Percentiles rank a stretch among this genome's conserved stretches.
These are phyloP conservation scores for Dendrolimus kikuchii DNA, from an alignment of 1,140 invertebrate species.

Conservation along the genomic window DNA sequence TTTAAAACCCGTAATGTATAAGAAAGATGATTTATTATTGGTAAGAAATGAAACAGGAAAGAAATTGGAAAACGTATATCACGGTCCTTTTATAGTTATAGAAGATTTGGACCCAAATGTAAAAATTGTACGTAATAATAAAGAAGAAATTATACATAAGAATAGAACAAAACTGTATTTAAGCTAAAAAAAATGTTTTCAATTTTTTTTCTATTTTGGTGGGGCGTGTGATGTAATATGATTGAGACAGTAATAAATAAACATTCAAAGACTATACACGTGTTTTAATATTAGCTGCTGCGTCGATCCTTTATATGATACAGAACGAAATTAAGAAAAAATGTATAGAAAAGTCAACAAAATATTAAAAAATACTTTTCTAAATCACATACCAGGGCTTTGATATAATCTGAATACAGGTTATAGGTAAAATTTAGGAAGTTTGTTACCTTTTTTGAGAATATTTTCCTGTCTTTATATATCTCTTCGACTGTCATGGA, in stretches of 20 bases:
- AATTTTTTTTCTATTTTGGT: background rate
- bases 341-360: no score
- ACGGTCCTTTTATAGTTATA: background rate
- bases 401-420: no score
- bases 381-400: background rate
- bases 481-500: conserved; percentile 99
- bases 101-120: background rate
- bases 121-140: background rate
- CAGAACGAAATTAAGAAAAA: no score
- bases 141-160: background rate
- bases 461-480: conserved; percentile 99
- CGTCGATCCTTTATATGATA: no score
- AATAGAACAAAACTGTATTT: background rate
- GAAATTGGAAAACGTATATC: background rate
- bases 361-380: conserved; percentile 6
- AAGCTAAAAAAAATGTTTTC: background rate
- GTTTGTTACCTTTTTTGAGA: conserved; percentile 86
- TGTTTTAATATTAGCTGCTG: no score
- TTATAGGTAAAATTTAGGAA: no score
- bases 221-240: background rate
- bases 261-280: background rate
- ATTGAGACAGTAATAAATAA: background rate
- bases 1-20: background rate
- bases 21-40: background rate
- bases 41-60: background rate